A percentile compares a stretch with the other conserved stretches of the same genome.
Conservation (phyloP, 2,888 invertebrate genomes). For the Hylaea fasciaria region DNA sequence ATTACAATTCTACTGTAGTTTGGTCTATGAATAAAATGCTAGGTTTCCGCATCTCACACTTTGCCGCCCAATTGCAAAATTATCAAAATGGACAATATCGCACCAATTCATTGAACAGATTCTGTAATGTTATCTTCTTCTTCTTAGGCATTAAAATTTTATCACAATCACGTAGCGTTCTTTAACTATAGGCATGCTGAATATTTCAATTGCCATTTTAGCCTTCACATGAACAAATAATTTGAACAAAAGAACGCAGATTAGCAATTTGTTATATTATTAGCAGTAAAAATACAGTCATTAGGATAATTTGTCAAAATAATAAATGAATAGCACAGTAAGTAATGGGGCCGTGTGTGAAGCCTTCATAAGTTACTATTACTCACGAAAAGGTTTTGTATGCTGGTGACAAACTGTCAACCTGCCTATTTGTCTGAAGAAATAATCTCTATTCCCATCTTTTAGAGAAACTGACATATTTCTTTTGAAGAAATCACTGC, state of each 20-base stretch:
- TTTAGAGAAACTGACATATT: neutral
- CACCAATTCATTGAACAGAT: no score
- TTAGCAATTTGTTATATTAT: neutral
- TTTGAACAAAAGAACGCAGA: neutral
- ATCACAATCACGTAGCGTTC: no score
- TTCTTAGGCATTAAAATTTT: no score
- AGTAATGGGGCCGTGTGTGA: conserved; percentile 15
- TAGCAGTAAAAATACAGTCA: neutral
- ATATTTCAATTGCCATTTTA: no score
- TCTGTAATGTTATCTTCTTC: no score
- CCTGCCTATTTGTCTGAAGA: neutral
- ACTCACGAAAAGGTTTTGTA: conserved; percentile 22
- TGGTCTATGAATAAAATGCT: no score
- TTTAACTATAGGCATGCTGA: no score
- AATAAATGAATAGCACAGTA: conserved; percentile 9
- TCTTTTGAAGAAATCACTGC: neutral
- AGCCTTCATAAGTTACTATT: conserved; percentile 19
- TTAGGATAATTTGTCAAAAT: conserved; percentile 16
- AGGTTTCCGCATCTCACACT: no score
- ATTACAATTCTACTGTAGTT: no score
- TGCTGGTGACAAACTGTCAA: conserved; percentile 14
- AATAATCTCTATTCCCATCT: neutral
- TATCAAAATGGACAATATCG: no score
- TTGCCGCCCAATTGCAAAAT: no score
- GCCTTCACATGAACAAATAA: neutral